A percentile compares a stretch with the other conserved stretches of the same genome.
Evolutionary conservation across 2,113 vertebrate species (phyloP).

Genomic region (Bettongia penicillata): DNA sequence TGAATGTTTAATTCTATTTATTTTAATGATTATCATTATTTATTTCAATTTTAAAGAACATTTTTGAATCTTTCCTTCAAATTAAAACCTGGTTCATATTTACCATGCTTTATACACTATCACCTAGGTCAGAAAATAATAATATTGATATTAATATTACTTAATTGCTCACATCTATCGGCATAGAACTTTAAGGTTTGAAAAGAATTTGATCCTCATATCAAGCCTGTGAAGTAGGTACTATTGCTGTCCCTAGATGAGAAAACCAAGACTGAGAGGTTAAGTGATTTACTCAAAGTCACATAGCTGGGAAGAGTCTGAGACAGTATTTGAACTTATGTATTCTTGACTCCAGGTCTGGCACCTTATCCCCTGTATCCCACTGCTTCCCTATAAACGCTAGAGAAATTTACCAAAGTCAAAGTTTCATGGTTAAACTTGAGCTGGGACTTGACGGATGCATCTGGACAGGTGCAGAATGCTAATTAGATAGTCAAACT

Average conservation of each 20-base stretch:
- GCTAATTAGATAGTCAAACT: slow-evolving; percentile 1
- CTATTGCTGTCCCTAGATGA: background rate
- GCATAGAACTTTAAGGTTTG: background rate
- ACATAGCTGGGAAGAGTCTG: background rate
- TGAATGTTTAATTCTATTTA: background rate
- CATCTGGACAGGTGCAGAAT: background rate
- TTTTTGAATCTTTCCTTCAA: background rate
- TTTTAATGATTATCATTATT: background rate
- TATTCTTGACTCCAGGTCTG: background rate
- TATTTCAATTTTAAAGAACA: background rate
- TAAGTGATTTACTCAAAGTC: background rate
- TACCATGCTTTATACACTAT: background rate
- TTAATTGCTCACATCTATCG: background rate
- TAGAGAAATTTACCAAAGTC: background rate
- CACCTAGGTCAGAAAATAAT: background rate
- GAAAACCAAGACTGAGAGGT: background rate
- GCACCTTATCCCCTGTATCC: background rate
- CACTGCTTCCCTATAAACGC: background rate
- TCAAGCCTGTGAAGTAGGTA: background rate
- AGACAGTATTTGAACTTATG: background rate
- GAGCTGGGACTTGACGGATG: background rate
- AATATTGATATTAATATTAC: background rate
- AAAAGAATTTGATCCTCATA: background rate
- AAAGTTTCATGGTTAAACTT: background rate
- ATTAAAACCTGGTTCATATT: background rate